Conservation (phyloP, 2,113 vertebrate species). For the Haemorhous mexicanus region DNA sequence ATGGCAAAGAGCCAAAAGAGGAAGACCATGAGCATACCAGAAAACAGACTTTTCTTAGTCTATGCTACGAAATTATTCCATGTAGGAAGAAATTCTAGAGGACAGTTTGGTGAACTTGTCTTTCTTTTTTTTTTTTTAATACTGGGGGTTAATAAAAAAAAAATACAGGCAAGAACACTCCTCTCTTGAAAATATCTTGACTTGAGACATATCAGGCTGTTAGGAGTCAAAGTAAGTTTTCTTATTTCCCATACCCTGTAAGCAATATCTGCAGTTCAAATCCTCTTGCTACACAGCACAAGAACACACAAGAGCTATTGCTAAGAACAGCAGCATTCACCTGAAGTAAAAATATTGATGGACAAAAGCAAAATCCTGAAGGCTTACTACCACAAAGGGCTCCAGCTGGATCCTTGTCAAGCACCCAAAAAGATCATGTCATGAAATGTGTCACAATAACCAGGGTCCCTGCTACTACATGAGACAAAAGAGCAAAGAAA, state of each 20-base stretch:
- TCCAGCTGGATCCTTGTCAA: background rate
- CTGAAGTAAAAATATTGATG: background rate
- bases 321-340: background rate
- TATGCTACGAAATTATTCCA: background rate
- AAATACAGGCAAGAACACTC: background rate
- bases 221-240: background rate
- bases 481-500: background rate
- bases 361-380: background rate
- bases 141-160: background rate
- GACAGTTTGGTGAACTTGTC: background rate
- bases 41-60: background rate
- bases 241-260: background rate
- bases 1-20: background rate
- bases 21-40: background rate
- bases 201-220: background rate
- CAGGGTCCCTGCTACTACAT: rapidly evolving
- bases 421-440: background rate
- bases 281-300: background rate
- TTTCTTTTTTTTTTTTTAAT: background rate
- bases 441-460: background rate
- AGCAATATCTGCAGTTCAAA: background rate
- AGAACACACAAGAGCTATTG: background rate
- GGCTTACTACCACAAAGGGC: background rate
- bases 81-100: background rate
- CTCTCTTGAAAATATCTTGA: background rate